Evolutionary conservation across 2,113 vertebrate genomes (phyloP).

Genomic region (Misgurnus mizolepis): DNA sequence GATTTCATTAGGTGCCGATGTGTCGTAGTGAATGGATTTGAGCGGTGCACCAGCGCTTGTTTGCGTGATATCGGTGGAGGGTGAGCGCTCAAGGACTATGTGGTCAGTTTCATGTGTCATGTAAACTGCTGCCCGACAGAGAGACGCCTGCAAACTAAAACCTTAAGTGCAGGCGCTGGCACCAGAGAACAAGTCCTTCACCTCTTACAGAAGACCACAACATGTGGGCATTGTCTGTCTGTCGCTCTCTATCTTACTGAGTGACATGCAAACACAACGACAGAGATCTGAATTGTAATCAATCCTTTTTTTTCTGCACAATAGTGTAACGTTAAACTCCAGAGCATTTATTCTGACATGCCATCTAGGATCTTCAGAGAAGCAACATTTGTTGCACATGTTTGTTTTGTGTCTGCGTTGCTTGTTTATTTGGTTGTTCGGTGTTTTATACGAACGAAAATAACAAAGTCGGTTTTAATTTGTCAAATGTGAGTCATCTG

Average conservation of each 20-base stretch:
- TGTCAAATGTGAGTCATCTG: slow-evolving; percentile 41
- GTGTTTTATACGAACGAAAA: neutral
- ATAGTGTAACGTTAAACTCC: neutral
- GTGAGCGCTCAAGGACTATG: slow-evolving; percentile 51
- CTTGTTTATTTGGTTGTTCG: slow-evolving; percentile 37
- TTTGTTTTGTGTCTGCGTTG: slow-evolving; percentile 48
- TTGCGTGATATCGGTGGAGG: slow-evolving; percentile 43
- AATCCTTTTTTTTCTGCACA: neutral
- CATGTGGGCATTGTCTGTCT: neutral
- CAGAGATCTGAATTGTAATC: slow-evolving; percentile 22
- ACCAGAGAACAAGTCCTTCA: slow-evolving; percentile 29
- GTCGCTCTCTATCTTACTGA: neutral
- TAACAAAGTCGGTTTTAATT: slow-evolving; percentile 41
- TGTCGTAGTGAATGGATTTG: slow-evolving; percentile 21
- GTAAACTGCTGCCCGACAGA: slow-evolving; percentile 48
- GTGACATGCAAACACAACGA: slow-evolving; percentile 13
- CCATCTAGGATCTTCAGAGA: slow-evolving; percentile 33
- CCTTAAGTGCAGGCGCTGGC: slow-evolving; percentile 47
- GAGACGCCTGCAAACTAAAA: slow-evolving; percentile 55
- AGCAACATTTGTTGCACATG: slow-evolving; percentile 30
- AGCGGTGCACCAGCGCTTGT: slow-evolving; percentile 29
- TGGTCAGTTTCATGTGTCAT: slow-evolving; percentile 55
- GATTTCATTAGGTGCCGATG: slow-evolving; percentile 28
- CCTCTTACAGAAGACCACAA: slow-evolving; percentile 31
- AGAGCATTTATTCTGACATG: slow-evolving; percentile 17